Evolutionary conservation across 1,140 invertebrate species (phyloP).

Genomic region (Aphaenogaster floridana): DNA sequence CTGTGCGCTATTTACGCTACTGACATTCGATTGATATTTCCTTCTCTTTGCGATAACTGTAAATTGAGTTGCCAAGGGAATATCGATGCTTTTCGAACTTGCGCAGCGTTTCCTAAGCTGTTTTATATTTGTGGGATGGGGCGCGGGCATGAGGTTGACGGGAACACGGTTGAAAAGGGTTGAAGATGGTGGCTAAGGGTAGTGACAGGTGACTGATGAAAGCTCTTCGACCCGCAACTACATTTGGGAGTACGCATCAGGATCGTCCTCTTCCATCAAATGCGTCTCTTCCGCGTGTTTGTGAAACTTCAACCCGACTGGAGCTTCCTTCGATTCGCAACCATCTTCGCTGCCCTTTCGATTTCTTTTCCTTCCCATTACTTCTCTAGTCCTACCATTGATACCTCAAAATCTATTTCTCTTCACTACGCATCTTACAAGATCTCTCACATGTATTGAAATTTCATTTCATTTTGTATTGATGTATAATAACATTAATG

Average conservation of each 20-base stretch:
- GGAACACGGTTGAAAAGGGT: conserved; percentile 61
- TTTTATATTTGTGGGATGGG: conserved; percentile 46
- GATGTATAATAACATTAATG: not conserved
- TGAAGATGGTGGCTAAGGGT: conserved; percentile 65
- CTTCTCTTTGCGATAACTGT: conserved; percentile 59
- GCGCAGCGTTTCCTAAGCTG: conserved; percentile 48
- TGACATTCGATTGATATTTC: conserved; percentile 53
- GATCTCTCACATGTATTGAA: not conserved
- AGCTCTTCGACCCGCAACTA: conserved; percentile 63
- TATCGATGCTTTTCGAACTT: conserved; percentile 57
- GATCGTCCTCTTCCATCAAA: conserved; percentile 63
- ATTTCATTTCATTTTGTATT: not conserved
- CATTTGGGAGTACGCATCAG: conserved; percentile 21
- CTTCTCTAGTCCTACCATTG: not conserved
- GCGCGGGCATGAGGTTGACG: conserved; percentile 58
- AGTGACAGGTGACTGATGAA: conserved; percentile 80
- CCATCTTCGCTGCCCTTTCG: conserved; percentile 10
- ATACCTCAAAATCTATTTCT: conserved; percentile 4
- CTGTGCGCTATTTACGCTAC: conserved; percentile 27
- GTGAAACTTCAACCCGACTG: conserved; percentile 11
- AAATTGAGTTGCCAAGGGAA: conserved; percentile 62
- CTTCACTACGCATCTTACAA: not conserved
- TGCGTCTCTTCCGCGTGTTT: conserved; percentile 21
- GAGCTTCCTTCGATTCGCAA: conserved; percentile 15
- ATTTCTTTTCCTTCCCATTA: conserved; percentile 25